Conservation (phyloP, 1,140 invertebrate genomes). For the Coenobita brevimanus region DNA sequence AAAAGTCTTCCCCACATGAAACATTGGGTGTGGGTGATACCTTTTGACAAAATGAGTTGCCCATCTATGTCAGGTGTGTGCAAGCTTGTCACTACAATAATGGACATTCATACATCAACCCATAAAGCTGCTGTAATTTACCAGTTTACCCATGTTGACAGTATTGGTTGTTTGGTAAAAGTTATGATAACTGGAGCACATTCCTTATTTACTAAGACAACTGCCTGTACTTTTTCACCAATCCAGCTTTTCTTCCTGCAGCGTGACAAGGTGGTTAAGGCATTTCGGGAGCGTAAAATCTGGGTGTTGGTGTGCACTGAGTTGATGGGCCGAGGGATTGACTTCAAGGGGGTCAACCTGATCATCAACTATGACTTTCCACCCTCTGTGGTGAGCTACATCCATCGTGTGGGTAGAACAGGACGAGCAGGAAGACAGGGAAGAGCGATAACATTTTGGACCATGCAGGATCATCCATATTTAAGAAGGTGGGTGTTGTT, state of each 20-base stretch:
- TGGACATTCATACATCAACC: no score
- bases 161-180: no score
- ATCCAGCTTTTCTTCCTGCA: conserved; percentile 72
- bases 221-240: no score
- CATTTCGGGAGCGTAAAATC: conserved; percentile 92
- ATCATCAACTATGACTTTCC: conserved; percentile 99
- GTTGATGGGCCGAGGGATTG: conserved; percentile 96
- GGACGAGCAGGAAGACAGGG: conserved; percentile 93
- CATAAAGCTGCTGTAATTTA: no score
- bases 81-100: no score
- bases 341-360: conserved; percentile 97
- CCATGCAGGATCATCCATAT: conserved; percentile 82
- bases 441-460: conserved; percentile 95
- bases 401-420: conserved; percentile 94
- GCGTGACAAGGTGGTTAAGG: conserved; percentile 91
- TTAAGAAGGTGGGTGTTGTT: conserved; percentile 54
- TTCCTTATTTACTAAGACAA: no score
- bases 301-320: conserved; percentile 98
- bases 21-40: no score
- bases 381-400: conserved; percentile 91
- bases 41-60: no score
- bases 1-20: no score
- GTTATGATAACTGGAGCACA: no score
- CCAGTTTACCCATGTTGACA: no score
- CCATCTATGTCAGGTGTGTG: no score